Percentiles rank a stretch among this genome's conserved stretches.
Evolutionary conservation across 2,113 vertebrate genomes (phyloP).

Genomic region (Sclerurus mexicanus): DNA sequence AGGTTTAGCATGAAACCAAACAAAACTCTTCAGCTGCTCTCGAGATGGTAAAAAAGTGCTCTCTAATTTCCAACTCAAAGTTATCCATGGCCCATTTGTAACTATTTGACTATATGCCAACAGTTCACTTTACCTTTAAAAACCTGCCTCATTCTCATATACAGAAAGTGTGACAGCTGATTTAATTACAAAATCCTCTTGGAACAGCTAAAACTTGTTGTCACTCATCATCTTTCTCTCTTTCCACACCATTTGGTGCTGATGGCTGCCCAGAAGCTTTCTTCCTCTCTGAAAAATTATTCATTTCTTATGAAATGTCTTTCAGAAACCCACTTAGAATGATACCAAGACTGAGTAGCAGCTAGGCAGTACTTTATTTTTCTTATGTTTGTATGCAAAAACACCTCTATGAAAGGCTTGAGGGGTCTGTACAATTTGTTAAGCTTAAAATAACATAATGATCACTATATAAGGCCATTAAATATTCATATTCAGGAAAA

Average conservation of each 20-base stretch:
- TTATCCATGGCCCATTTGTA: background rate
- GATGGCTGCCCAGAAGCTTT: background rate
- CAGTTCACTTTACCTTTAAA: background rate
- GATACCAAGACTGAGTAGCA: background rate
- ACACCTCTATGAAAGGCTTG: background rate
- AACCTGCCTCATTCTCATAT: background rate
- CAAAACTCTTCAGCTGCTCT: background rate
- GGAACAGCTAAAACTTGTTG: background rate
- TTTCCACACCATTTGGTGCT: background rate
- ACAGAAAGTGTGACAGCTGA: background rate
- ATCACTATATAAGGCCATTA: background rate
- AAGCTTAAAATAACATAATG: conserved; percentile 33
- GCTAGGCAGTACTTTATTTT: background rate
- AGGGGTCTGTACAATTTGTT: conserved; percentile 9
- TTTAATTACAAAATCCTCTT: background rate
- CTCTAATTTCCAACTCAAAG: background rate
- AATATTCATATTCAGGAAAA: conserved; percentile 40
- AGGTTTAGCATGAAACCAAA: background rate
- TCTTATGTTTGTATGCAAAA: background rate
- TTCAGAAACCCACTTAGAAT: background rate
- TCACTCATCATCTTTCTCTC: background rate
- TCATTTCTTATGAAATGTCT: background rate
- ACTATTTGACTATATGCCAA: background rate
- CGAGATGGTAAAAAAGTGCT: background rate
- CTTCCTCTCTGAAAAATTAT: background rate